Base-by-base conservation (phyloP, 2,113 vertebrate species). In the Andinoacara biseriatus region DNA sequence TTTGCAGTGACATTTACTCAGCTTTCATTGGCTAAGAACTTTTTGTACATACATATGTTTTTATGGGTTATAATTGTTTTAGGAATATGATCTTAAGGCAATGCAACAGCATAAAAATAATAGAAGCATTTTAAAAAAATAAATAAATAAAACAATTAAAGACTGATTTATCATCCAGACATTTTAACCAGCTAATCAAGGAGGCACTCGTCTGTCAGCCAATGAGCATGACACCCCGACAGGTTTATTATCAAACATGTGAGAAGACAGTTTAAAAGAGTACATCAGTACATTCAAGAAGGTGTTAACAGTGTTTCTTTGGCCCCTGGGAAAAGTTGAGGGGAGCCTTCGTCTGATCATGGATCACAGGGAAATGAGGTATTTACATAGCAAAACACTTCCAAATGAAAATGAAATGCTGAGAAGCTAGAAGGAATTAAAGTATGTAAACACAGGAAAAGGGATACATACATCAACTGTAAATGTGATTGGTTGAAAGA, bases 201-300 rank as follows among this genome's bases (percentile, higher is more conserved):
- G 5, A 17, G 33, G 60, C 18, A 24, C 78, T 82, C 56, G 77
- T 77, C 76, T 20, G 35, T 84, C 79, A 85, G 80, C 82, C 52
- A 38, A 5, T n/a, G 72, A 84, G 62, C 17, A 58, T 79, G 60
- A 74, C 38, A 17, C 31, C 69, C 76, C 17, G 61, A 89, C 60
- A 90, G 90, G 86, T 78, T 61, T 61, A 82, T 82, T 58, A 83
- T 90, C 77, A 92, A 84, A 89, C 58, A 24, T 3, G 5, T 26
- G 33, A 29, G 24, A 80, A 72, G 1, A 14, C 40, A 54, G 76
- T 69, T 78, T 74, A 63, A 86, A 81, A 60, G n/a, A 84, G 77
- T 52, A 82, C 87, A 90, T 62, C 81, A 76, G 29, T 81, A 17
- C 38, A 76, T 84, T 77, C 38, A 15, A 79, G 58, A 88, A 33